Base-by-base conservation (phyloP, 2,888 invertebrate species). In the Toxonevra muliebris region DNA sequence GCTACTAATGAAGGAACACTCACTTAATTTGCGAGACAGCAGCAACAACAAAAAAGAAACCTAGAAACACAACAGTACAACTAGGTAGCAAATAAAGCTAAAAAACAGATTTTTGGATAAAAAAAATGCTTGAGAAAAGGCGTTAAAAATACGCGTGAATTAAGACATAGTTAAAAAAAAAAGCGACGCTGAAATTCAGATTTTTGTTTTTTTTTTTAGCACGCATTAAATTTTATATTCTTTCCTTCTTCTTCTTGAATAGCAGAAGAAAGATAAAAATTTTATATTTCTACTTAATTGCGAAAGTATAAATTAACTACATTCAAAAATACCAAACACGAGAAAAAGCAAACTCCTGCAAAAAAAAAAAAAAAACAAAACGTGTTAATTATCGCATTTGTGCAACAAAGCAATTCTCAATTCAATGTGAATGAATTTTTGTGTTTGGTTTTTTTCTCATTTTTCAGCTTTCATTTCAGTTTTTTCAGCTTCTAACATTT, bases 1-100 rank as follows among this genome's bases (percentile, higher is more conserved):
- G 13, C 5, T 52, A 20, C 62, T 67, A 62, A 61, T 67, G 61
- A 67, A 58, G 66, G 58, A 61, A 7, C 30, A 4, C 30, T 30
- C 30, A 67, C 62, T 67, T 52, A 67, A 67, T 62, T 62, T 61
- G 58, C 66, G 41, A 54, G 59, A 45, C 58, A 30, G 30, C 30
- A 30, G 30, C 30, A 30, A 30, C 30, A 30, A 30, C 30, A 30
- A 30, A 30, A 30, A 30, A 30, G 30, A 2, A 7, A 30, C n/a
- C n/a, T n/a, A n/a, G n/a, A n/a, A n/a, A n/a, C n/a, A n/a, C n/a
- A n/a, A n/a, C n/a, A n/a, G n/a, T n/a, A n/a, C n/a, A n/a, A n/a
- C n/a, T n/a, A n/a, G n/a, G n/a, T n/a, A n/a, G n/a, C n/a, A n/a
- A n/a, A n/a, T n/a, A 30, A 30, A 30, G 30, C 3, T 7, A 7